Percentiles rank a stretch among this genome's conserved stretches.
These are phyloP conservation scores for Parambassis ranga DNA, from an alignment of 2,797 vertebrate genomes.

Conservation along the genomic window DNA sequence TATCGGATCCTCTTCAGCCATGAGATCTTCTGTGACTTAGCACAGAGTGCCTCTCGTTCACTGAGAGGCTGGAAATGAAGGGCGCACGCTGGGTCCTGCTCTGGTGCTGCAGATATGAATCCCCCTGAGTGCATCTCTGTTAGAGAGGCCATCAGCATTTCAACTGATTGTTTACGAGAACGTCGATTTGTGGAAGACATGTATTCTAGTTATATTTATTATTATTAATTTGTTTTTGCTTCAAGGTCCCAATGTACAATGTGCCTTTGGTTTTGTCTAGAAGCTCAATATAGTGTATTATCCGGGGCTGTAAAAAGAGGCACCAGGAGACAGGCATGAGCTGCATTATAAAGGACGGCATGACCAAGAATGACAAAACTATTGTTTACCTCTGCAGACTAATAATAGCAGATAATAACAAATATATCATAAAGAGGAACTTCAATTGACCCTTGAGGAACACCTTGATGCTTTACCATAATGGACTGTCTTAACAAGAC, in stretches of 20 bases:
- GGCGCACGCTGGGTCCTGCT: constrained; percentile 32
- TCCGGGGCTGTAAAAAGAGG: not conserved
- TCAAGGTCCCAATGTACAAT: not conserved
- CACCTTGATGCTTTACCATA: not conserved
- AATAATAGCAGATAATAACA: too few relatives aligned
- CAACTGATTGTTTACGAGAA: not conserved
- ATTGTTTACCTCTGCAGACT: not conserved
- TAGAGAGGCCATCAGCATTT: not conserved
- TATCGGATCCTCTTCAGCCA: not conserved
- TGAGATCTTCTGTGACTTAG: constrained; percentile 3
- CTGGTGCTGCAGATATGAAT: constrained; percentile 19
- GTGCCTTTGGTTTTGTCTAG: not conserved
- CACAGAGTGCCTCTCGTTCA: constrained; percentile 13
- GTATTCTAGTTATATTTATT: not conserved
- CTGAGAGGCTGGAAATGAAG: constrained; percentile 36
- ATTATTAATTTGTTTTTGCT: not conserved
- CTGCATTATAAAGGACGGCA: not conserved
- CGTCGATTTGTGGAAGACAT: not conserved
- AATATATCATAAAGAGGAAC: not conserved
- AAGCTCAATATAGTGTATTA: not conserved
- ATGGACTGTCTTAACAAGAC: not conserved
- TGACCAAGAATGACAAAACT: not conserved
- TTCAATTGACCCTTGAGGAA: not conserved
- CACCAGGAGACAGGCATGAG: not conserved
- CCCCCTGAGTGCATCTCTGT: constrained; percentile 13